Percentiles rank a stretch among this genome's conserved stretches.
Evolutionary conservation across 2,113 vertebrate species (phyloP).

Genomic region (Piaya cayana): DNA sequence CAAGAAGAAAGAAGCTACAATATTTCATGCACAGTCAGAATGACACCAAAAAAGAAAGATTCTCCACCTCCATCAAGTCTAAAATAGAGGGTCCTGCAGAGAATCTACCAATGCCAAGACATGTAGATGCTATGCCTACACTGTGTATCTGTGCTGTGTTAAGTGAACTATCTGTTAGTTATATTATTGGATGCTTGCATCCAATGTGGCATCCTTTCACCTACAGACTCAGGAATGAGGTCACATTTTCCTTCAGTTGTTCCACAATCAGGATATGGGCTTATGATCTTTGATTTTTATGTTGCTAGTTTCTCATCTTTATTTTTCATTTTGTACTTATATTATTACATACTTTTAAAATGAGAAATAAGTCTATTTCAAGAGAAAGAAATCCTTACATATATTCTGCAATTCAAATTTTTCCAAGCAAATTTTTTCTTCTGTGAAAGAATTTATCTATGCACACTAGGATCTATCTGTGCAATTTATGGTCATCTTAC

Average conservation of each 20-base stretch:
- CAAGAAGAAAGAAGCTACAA: not conserved
- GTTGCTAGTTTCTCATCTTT: not conserved
- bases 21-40: not conserved
- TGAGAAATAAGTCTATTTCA: not conserved
- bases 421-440: not conserved
- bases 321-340: not conserved
- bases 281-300: not conserved
- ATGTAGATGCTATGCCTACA: not conserved
- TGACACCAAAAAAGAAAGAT: not conserved
- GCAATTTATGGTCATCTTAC: not conserved
- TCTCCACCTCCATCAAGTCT: not conserved
- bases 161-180: not conserved
- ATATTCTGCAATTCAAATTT: not conserved
- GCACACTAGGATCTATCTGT: not conserved
- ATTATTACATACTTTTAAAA: not conserved
- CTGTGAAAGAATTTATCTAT: not conserved
- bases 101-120: not conserved
- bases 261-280: not conserved
- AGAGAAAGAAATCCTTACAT: not conserved
- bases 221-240: not conserved
- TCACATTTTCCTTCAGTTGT: not conserved
- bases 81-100: not conserved
- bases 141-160: not conserved
- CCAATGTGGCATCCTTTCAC: not conserved
- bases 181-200: not conserved